These are phyloP conservation scores for Lagopus leucura DNA, from an alignment of 2,113 vertebrate species.

Conservation along the genomic window DNA sequence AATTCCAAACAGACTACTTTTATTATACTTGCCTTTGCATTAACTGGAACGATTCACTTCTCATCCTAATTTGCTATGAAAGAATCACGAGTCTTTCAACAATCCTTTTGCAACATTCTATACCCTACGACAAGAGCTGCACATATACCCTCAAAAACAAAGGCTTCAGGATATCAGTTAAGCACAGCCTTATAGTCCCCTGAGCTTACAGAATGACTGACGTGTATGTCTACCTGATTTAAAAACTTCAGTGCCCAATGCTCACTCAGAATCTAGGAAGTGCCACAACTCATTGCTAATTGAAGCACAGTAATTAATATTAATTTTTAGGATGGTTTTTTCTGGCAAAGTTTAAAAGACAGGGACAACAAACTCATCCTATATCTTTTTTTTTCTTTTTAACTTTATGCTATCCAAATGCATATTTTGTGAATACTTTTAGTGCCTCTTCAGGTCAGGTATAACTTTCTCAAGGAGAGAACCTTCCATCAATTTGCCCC, in stretches of 20 bases:
- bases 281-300: not conserved
- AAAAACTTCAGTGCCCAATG: not conserved
- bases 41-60: not conserved
- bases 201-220: not conserved
- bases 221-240: accelerated
- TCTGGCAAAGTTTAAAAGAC: not conserved
- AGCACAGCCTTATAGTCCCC: accelerated
- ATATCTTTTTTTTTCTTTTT: not conserved
- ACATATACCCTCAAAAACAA: accelerated
- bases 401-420: not conserved
- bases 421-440: not conserved
- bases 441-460: not conserved
- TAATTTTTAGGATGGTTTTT: not conserved
- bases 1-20: not conserved
- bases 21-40: not conserved
- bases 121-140: not conserved
- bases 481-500: not conserved
- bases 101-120: not conserved
- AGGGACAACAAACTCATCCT: not conserved
- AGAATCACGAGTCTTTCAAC: not conserved
- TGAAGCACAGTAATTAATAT: not conserved
- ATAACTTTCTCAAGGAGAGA: not conserved
- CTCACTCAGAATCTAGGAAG: not conserved
- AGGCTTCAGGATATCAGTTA: not conserved
- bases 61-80: not conserved